A percentile compares a stretch with the other conserved stretches of the same genome.
These are phyloP conservation scores for Pseudomyrmex pallidus DNA, from an alignment of 1,140 invertebrate genomes.

Conservation along the genomic window DNA sequence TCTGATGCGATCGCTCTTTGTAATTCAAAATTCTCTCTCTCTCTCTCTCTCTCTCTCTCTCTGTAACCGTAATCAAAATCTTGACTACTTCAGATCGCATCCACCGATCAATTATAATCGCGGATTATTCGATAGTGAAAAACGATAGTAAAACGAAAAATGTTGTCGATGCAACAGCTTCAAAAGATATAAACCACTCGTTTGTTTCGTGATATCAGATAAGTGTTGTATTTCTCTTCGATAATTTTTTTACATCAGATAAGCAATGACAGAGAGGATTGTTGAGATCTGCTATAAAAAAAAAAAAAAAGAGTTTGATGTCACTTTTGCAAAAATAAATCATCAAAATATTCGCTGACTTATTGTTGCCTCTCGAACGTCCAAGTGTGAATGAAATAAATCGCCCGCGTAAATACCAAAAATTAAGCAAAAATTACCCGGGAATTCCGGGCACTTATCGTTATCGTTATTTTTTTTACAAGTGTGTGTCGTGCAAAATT, in stretches of 20 bases:
- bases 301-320: no score
- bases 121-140: not conserved
- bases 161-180: not conserved
- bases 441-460: conserved; percentile 34
- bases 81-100: not conserved
- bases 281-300: no score
- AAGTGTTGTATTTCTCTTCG: no score
- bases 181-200: not conserved
- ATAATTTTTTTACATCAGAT: no score
- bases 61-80: not conserved
- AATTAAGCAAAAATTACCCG: not conserved
- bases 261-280: no score
- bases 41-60: no score
- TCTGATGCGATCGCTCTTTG: conserved; percentile 40
- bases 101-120: conserved; percentile 1
- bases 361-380: not conserved
- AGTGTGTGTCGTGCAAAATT: no score
- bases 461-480: conserved; percentile 9
- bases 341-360: no score
- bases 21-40: conserved; percentile 31
- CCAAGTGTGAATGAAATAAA: not conserved
- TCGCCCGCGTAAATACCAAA: not conserved
- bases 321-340: no score
- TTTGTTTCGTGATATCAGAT: no score
- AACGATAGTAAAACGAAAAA: not conserved